Evolutionary conservation across 1,140 invertebrate species (phyloP).

Genomic region (Zaprionus inermis): DNA sequence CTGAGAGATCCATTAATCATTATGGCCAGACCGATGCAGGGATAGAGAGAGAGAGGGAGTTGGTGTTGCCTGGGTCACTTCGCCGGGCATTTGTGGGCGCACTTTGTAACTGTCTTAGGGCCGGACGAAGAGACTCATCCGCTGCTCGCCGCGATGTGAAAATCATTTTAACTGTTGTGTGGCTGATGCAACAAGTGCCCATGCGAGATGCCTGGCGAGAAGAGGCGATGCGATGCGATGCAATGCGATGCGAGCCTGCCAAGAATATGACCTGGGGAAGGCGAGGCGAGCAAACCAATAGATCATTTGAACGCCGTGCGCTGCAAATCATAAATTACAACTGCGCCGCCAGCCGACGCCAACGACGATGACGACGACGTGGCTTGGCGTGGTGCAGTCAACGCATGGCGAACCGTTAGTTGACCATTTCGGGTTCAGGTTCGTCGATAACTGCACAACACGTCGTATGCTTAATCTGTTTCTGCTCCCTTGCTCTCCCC

Average conservation of each 20-base stretch:
- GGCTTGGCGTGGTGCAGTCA: slow-evolving; percentile 17
- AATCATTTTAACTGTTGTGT: slow-evolving; percentile 72
- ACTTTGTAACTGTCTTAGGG: slow-evolving; percentile 71
- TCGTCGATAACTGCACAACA: slow-evolving; percentile 64
- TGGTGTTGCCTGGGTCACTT: slow-evolving; percentile 52
- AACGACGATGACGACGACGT: not conserved
- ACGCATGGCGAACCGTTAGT: slow-evolving; percentile 72
- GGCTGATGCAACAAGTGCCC: slow-evolving; percentile 72
- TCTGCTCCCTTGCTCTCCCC: slow-evolving; percentile 5
- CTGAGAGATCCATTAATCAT: slow-evolving; percentile 70
- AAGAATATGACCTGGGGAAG: slow-evolving; percentile 40
- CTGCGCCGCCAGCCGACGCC: slow-evolving; percentile 32
- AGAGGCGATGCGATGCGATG: not conserved
- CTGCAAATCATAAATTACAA: slow-evolving; percentile 76
- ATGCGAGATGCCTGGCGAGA: slow-evolving; percentile 21
- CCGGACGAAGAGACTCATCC: slow-evolving; percentile 20
- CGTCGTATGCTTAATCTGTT: slow-evolving; percentile 79
- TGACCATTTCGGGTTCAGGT: slow-evolving; percentile 50
- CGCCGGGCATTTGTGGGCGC: slow-evolving; percentile 54
- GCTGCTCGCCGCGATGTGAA: slow-evolving; percentile 17
- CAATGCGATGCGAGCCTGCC: slow-evolving; percentile 1
- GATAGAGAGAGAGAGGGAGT: slow-evolving; percentile 30
- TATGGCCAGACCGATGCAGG: slow-evolving; percentile 27
- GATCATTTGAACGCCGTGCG: slow-evolving; percentile 76
- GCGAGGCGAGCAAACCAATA: slow-evolving; percentile 58